Evolutionary conservation across 2,113 vertebrate species (phyloP).

Genomic region (Dromas ardeola): DNA sequence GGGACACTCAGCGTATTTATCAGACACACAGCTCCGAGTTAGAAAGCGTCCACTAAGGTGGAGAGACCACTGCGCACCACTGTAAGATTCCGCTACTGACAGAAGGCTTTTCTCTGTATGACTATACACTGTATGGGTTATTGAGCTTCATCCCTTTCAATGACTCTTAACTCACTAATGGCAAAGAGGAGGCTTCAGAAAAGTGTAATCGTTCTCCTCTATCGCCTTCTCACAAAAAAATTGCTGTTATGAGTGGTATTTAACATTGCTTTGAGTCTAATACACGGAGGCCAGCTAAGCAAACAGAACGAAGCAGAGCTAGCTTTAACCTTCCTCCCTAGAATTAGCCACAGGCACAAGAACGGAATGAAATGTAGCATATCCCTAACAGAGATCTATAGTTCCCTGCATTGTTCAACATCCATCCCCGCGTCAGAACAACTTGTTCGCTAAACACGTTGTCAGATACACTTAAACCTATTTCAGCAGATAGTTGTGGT

Average conservation of each 20-base stretch:
- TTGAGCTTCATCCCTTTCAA: neutral
- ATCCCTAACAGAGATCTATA: neutral
- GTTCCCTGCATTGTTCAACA: neutral
- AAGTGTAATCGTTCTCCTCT: neutral
- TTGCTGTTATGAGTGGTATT: neutral
- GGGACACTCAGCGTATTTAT: neutral
- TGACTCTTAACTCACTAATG: neutral
- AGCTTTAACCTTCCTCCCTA: neutral
- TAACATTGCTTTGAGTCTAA: neutral
- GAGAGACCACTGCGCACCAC: neutral
- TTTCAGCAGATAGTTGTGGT: neutral
- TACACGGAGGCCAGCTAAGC: neutral
- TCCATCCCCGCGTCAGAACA: accelerated
- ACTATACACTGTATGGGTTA: neutral
- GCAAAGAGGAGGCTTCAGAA: neutral
- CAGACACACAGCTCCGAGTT: neutral
- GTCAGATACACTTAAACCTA: neutral
- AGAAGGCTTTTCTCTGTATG: neutral
- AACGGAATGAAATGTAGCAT: neutral
- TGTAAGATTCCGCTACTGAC: neutral
- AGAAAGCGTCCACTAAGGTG: neutral
- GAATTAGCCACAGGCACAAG: neutral
- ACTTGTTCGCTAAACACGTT: neutral
- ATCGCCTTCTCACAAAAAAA: accelerated
- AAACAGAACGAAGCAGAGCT: neutral